Evolutionary conservation across 1,140 invertebrate species (phyloP), one percentile per base, ranked within the genome.

Genomic region (Neotoxoptera formosana): DNA sequence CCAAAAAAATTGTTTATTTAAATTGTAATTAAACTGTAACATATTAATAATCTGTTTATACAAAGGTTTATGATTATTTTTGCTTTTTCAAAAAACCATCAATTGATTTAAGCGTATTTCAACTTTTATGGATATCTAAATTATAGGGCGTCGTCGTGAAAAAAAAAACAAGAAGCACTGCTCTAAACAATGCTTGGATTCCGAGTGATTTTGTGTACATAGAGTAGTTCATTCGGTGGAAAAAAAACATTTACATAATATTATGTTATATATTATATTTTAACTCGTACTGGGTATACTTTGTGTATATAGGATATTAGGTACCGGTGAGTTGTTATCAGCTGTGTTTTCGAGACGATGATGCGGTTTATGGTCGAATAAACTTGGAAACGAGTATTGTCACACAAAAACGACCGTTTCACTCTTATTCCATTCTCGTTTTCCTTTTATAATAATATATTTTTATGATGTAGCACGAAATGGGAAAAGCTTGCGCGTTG

Each of bases 341-440:
- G 3, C n/a, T n/a, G n/a, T 2, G 23, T 89, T 17, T n/a, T n/a
- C n/a, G n/a, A n/a, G n/a, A n/a, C 36, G 2, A 56, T 25, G 60
- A 45, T 45, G 30, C 0, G 25, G 48, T 89, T 89, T 56, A 56
- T 89, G 51, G 88, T 56, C 51, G 34, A 89, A 89, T 89, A 89
- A 51, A 41, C 48, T 23, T 89, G 1, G 47, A 92, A 83, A 81
- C 25, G 76, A 84, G 91, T 81, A 53, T 53, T 81, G 67, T 92
- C 76, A 92, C 76, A 83, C 67, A 23, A 81, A 92, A 92, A 92
- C 47, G 91, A 92, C 45, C 34, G 20, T 20, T 83, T 92, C 34
- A 56, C n/a, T 89, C 17, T 56, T n/a, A n/a, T n/a, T 89, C 34
- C 41, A 56, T 89, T 89, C 53, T 25, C 25, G 30, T 90, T 48